Evolutionary conservation across 2,888 invertebrate genomes (phyloP), one percentile per base, ranked within the genome.

Genomic region (Masnerella sp.): DNA sequence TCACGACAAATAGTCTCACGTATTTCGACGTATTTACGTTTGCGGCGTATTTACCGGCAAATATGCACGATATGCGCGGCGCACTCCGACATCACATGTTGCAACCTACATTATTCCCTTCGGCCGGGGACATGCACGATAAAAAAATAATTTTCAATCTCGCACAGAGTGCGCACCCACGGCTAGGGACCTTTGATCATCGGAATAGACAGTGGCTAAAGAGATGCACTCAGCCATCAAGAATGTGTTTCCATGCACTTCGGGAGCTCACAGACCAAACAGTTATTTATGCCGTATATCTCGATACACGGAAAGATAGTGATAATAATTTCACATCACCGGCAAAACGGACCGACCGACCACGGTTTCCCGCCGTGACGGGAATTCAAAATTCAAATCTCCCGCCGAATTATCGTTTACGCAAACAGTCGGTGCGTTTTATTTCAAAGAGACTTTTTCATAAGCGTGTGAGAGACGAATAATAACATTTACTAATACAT

Each of bases 71-170:
- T 59, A 56, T 43, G 54, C 49, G 28, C 32, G 52, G 52, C 30
- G 30, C 49, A 12, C 28, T 58, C 34, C 32, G 54, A 20, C 69
- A 69, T 59, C 43, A 51, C 56, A 58, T 54, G 68, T 51, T 52
- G 59, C 68, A 51, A 69, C 64, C 68, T 69, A 65, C 59, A 69
- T 74, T 64, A 74, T 61, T 56, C 70, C 65, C 64, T 61, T 59
- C 74, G 45, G 42, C 32, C 68, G 54, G 61, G 54, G 65, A 56
- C 61, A 62, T 54, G 74, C 67, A 62, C 74, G 70, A 74, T 74
- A 70, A 74, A 74, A 74, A 74, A 74, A 74, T 74, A 74, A 74
- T 70, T 74, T 74, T 74, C 67, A 70, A 74, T 74, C 62, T 70
- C 67, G 62, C 61, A 45, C 64, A 43, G 69, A 69, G 69, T 56